Conservation (phyloP, 2,113 vertebrate genomes). For the Ameiurus melas region DNA sequence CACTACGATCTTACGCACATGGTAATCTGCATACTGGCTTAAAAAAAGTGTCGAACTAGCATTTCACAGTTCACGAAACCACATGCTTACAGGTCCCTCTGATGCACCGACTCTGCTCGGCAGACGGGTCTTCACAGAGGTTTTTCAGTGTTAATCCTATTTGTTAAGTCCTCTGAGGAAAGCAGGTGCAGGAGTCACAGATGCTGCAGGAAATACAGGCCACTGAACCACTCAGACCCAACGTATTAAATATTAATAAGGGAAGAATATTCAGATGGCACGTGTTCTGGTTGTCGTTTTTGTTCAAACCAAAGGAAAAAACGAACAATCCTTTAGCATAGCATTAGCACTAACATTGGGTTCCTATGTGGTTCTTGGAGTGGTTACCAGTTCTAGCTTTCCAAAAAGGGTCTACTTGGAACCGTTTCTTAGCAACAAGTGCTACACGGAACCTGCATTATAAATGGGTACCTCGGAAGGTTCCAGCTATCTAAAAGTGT, state of each 20-base stretch:
- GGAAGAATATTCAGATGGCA: not conserved
- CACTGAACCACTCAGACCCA: not conserved
- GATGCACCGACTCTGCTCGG: slow-evolving; percentile 63
- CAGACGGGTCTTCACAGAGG: slow-evolving; percentile 78
- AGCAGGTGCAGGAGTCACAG: slow-evolving; percentile 72
- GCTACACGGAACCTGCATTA: not conserved
- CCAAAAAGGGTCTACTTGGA: not conserved
- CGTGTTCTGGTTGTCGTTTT: not conserved
- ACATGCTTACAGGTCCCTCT: slow-evolving; percentile 24
- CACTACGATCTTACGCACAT: not conserved
- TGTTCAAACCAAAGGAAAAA: not conserved
- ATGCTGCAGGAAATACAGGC: slow-evolving; percentile 50
- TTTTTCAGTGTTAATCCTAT: slow-evolving; percentile 82
- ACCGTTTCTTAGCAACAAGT: not conserved
- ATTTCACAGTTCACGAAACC: slow-evolving; percentile 7
- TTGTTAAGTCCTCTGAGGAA: slow-evolving; percentile 83
- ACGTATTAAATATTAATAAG: not conserved
- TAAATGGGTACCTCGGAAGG: not conserved
- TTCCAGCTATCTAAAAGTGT: not conserved
- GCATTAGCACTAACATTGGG: not conserved
- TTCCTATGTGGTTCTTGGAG: not conserved
- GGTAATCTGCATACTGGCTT: not conserved
- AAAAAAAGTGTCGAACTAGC: not conserved
- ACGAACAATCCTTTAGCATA: not conserved
- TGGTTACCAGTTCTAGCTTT: not conserved